Conservation (phyloP, 2,113 vertebrate species). For the Parotia lawesii region DNA sequence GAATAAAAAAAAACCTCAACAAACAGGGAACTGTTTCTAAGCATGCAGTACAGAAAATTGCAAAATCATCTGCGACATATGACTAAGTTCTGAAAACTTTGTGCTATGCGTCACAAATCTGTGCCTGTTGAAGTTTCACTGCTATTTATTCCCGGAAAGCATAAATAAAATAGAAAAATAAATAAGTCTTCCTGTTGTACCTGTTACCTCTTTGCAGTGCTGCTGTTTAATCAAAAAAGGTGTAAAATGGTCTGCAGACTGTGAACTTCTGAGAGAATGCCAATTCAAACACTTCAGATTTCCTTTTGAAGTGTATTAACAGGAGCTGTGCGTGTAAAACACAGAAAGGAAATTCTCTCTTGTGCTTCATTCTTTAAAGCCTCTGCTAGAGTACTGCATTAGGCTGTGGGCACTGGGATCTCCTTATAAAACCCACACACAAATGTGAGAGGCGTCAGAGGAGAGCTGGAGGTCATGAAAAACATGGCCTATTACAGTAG, state of each 20-base stretch:
- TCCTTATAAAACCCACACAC: not conserved
- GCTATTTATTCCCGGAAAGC: not conserved
- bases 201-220: not conserved
- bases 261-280: not conserved
- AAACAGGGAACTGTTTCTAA: not conserved
- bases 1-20: not conserved
- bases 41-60: not conserved
- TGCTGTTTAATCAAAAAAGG: not conserved
- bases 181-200: not conserved
- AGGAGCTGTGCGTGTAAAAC: not conserved
- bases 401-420: not conserved
- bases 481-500: not conserved
- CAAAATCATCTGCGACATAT: not conserved
- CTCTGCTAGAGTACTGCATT: not conserved
- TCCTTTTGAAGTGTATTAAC: not conserved
- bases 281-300: not conserved
- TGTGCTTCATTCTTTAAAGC: not conserved
- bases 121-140: not conserved
- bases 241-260: not conserved
- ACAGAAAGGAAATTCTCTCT: not conserved
- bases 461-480: not conserved
- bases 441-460: not conserved
- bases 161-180: not conserved
- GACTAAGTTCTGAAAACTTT: not conserved
- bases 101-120: accelerated